Percentiles rank a stretch among this genome's conserved stretches.
Evolutionary conservation across 2,888 invertebrate species (phyloP).

Genomic region (Drosophila monieri): DNA sequence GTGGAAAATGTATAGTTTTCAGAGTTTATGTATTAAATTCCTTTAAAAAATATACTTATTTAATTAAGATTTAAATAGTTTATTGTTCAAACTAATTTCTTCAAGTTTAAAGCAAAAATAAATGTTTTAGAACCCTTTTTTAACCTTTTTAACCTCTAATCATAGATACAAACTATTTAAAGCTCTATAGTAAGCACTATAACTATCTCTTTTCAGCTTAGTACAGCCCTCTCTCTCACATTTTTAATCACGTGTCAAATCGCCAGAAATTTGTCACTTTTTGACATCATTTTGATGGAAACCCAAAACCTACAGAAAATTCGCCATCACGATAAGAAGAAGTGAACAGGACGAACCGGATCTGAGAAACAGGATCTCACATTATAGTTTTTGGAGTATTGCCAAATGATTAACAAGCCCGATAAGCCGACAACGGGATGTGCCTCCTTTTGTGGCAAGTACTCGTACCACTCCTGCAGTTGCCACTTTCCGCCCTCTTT

Average conservation of each 20-base stretch:
- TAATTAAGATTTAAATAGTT: not conserved
- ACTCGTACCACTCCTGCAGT: slow-evolving; percentile 52
- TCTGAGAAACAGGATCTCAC: slow-evolving; percentile 55
- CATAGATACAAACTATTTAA: not conserved
- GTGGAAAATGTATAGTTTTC: not conserved
- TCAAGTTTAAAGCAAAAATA: not conserved
- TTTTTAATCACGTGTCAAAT: slow-evolving; percentile 81
- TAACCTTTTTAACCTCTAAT: no score
- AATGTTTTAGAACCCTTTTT: no score
- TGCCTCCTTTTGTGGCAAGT: slow-evolving; percentile 42
- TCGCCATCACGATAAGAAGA: slow-evolving; percentile 44
- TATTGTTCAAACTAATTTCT: not conserved
- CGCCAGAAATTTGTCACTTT: slow-evolving; percentile 48
- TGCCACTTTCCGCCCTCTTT: slow-evolving; percentile 61
- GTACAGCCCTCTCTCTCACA: not conserved
- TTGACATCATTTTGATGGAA: slow-evolving; percentile 75
- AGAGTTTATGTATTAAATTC: not conserved
- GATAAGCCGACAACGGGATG: slow-evolving; percentile 53
- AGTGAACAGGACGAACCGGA: not conserved
- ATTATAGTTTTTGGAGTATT: slow-evolving; percentile 53
- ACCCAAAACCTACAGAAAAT: slow-evolving; percentile 72
- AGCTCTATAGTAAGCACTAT: not conserved
- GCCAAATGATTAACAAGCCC: slow-evolving; percentile 72
- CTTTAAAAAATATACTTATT: not conserved
- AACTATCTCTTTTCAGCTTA: not conserved